Evolutionary conservation across 2,888 invertebrate species (phyloP), one percentile per base, ranked within the genome.

Genomic region (Erannis defoliaria): DNA sequence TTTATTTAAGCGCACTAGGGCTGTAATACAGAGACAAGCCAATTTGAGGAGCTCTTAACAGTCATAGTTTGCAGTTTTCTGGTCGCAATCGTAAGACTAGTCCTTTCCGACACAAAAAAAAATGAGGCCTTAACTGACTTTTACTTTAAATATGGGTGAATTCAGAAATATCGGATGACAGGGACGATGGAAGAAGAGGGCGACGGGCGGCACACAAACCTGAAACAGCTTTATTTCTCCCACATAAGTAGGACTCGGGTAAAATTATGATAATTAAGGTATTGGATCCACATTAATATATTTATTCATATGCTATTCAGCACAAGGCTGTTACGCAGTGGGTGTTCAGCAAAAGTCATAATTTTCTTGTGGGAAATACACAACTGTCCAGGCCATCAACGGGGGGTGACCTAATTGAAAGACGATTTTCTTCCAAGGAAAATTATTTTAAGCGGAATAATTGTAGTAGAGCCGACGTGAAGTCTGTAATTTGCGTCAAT

Each of bases 401-500:
- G 75, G 58, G 68, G 86, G 58, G 68, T 85, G 86, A 87, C 88
- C 85, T 84, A 85, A 87, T 87, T 86, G 78, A 74, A 72, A 66
- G 53, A 50, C 68, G 49, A 63, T 77, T 77, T 77, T 78, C 76
- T 75, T 77, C 73, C 68, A 68, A 74, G 71, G 75, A 73, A 77
- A 76, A 81, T 82, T 76, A 82, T 83, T 81, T 81, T 71, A 77
- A 84, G 81, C 68, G 61, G 49, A 72, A 75, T 85, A 88, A 89
- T 89, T 86, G 82, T 77, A 65, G 74, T 78, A 81, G 74, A 72
- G 73, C 68, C 64, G 71, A 76, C 73, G 70, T 71, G 71, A 80
- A 84, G 82, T 81, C 89, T 88, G 82, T 93, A 88, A 92, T 93
- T 92, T 90, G 77, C 78, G 77, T 70, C 77, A 77, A 76, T 77